Base-by-base conservation (phyloP, 2,888 invertebrate genomes). In the Monochamus alternatus region DNA sequence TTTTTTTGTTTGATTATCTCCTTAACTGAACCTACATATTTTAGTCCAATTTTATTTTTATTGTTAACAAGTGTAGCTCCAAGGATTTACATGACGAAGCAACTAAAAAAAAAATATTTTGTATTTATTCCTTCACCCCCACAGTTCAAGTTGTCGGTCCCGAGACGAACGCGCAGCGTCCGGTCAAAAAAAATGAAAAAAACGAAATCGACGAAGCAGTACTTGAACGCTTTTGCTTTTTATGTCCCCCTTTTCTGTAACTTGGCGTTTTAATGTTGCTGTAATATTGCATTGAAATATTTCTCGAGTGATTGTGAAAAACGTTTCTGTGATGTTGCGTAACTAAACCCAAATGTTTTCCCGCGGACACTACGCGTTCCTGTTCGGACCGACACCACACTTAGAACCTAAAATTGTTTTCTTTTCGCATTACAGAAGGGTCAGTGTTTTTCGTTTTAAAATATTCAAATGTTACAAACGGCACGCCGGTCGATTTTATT, bases 221-320 rank as follows among this genome's bases (percentile, higher is more conserved):
- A 67, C 43, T 52, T 59, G 32, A 55, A 60, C 59, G 69, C 69
- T 69, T 69, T 69, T 14, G 69, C 69, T 69, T 69, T 69, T 44
- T 60, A 44, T 69, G 71, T 71, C 47, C 47, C 38, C 63, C 52
- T 44, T 47, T 69, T 63, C 32, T 65, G 51, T 47, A 55, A n/a
- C 14, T 7, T 14, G 10, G 71, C 44, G 31, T 52, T 67, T 55
- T 66, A 43, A 70, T 58, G 44, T 31, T 58, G n/a, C 55, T 72
- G 78, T 76, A 78, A 78, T 80, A 80, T 80, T 75, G 77, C 78
- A 80, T 80, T 30, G 78, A 80, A 80, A 78, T 78, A 76, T 78
- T 76, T 72, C 65, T 69, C 75, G 8, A 51, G 64, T 63, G 14
- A 31, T n/a, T 10, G 3, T 58, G 44, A 52, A 68, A 78, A 78